Conservation (phyloP, 2,113 vertebrate species). For the Callochromis pleurospilus region DNA sequence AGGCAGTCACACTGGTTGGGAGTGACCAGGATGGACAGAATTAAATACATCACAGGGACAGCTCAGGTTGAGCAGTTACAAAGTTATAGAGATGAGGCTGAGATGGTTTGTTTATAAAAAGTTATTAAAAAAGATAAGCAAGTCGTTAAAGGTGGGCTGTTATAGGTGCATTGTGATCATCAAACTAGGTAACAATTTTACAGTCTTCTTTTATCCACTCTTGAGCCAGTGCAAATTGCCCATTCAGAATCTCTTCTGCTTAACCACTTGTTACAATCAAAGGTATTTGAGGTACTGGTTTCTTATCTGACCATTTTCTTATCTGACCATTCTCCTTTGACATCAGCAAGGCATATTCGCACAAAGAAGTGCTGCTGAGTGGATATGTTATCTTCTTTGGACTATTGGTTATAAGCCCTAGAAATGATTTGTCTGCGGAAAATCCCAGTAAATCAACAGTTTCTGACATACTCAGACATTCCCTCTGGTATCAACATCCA, state of each 20-base stretch:
- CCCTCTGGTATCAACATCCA: neutral
- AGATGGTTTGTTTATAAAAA: neutral
- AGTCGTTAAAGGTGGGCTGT: neutral
- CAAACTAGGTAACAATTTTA: neutral
- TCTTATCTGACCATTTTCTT: neutral
- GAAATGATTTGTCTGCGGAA: neutral
- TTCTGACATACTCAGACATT: neutral
- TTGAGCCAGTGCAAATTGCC: neutral
- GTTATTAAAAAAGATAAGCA: neutral
- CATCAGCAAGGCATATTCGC: neutral
- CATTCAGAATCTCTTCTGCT: neutral
- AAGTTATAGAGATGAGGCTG: neutral
- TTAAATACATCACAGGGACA: neutral
- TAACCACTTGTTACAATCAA: too few relatives aligned
- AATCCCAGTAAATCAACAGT: neutral
- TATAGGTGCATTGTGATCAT: neutral
- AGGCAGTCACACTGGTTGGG: neutral
- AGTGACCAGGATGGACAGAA: neutral
- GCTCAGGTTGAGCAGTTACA: neutral
- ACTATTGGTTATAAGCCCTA: neutral
- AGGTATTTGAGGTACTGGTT: neutral
- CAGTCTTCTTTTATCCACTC: neutral
- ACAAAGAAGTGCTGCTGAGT: neutral
- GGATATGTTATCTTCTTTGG: neutral
- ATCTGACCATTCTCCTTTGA: neutral